These are phyloP conservation scores for Nasua narica DNA, from an alignment of 2,797 vertebrate genomes.

Conservation along the genomic window DNA sequence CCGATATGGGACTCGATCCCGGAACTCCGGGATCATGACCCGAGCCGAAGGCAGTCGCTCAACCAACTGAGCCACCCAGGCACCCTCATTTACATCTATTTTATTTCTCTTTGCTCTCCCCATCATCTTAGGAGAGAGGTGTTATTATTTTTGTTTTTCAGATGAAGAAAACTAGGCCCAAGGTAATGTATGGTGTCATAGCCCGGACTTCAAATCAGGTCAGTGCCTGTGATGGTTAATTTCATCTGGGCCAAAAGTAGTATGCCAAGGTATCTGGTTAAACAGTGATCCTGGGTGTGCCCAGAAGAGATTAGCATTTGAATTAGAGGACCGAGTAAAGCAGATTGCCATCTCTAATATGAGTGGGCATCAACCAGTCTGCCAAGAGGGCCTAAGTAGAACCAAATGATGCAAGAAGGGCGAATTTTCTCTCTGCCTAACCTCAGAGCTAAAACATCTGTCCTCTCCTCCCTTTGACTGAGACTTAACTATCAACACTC, in stretches of 20 bases:
- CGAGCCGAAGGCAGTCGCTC: too few relatives aligned
- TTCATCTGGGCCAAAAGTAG: background rate
- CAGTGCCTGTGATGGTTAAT: background rate
- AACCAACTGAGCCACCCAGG: too few relatives aligned
- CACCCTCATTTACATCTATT: conserved; percentile 37
- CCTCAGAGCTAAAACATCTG: background rate
- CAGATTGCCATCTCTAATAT: background rate
- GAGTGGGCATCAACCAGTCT: background rate
- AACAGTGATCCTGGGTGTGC: background rate
- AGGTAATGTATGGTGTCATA: background rate
- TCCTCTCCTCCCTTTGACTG: background rate
- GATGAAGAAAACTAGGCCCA: conserved; percentile 12
- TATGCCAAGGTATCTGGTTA: background rate
- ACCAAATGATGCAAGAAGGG: background rate
- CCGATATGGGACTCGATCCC: too few relatives aligned
- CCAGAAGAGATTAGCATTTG: background rate
- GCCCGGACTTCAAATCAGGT: background rate
- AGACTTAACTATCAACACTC: background rate
- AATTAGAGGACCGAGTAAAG: background rate
- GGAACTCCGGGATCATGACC: too few relatives aligned
- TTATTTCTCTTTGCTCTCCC: conserved; percentile 28
- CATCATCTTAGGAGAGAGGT: background rate
- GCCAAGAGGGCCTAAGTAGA: background rate
- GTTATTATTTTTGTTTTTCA: conserved; percentile 40
- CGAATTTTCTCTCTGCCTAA: background rate